These are phyloP conservation scores for Trachurus trachurus DNA, from an alignment of 2,797 vertebrate species.

Conservation along the genomic window DNA sequence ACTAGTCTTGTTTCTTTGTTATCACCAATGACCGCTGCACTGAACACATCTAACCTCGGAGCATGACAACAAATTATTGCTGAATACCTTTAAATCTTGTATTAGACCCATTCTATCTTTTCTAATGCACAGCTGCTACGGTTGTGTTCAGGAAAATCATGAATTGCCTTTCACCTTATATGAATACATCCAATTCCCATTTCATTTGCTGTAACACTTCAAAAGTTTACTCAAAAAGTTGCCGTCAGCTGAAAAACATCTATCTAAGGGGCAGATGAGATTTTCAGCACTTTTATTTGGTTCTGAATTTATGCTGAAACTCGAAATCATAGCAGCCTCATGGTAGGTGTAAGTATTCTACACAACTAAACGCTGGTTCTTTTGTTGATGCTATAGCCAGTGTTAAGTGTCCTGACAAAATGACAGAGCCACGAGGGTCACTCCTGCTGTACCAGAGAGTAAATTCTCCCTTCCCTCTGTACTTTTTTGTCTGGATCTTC, in stretches of 20 bases:
- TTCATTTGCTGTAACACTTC: constrained; percentile 12
- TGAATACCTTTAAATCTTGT: background rate
- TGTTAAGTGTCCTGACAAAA: constrained; percentile 45
- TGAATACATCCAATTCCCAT: constrained; percentile 20
- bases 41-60: background rate
- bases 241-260: constrained; percentile 16
- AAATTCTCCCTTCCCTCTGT: constrained; percentile 19
- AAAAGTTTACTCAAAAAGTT: constrained; percentile 12
- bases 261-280: constrained; percentile 16
- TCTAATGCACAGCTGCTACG: background rate
- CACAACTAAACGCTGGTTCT: constrained; percentile 27
- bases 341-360: constrained; percentile 13
- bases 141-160: background rate
- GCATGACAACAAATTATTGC: background rate
- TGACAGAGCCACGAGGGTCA: constrained; percentile 36
- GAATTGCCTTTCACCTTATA: background rate
- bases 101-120: background rate
- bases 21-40: background rate
- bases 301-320: constrained; percentile 20
- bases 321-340: background rate
- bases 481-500: constrained; percentile 30
- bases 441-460: constrained; percentile 29
- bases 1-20: background rate
- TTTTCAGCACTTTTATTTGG: constrained; percentile 26
- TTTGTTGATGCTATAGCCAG: constrained; percentile 3